These are phyloP conservation scores for Poecilus cupreus DNA, from an alignment of 2,888 invertebrate genomes.

Conservation along the genomic window DNA sequence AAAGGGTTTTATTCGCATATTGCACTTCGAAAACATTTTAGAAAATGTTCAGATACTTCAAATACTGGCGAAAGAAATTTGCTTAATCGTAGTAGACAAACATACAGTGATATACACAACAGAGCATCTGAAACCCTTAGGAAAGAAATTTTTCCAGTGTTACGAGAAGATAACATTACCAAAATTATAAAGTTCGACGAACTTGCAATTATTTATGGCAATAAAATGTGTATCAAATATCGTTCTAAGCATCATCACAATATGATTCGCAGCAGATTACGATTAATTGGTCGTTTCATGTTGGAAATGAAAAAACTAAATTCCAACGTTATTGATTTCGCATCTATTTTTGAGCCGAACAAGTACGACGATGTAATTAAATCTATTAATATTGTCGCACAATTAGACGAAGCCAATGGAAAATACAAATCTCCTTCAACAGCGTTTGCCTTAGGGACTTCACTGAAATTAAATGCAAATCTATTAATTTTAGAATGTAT, in stretches of 20 bases:
- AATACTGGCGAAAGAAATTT: conserved; percentile 60
- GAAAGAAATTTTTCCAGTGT: conserved; percentile 59
- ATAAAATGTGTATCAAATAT: conserved; percentile 56
- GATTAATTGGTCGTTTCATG: conserved; percentile 61
- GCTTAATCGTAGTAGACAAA: conserved; percentile 56
- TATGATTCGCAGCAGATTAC: conserved; percentile 58
- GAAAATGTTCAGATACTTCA: conserved; percentile 58
- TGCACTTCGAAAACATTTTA: conserved; percentile 61
- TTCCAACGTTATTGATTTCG: neutral
- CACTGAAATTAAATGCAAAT: conserved; percentile 5
- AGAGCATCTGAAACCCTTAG: conserved; percentile 52
- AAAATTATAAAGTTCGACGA: conserved; percentile 44
- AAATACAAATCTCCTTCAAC: neutral
- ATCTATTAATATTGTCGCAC: conserved; percentile 2
- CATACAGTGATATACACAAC: conserved; percentile 60
- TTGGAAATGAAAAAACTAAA: conserved; percentile 43
- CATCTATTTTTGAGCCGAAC: neutral
- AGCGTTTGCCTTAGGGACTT: neutral
- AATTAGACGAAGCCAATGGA: neutral
- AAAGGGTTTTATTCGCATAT: conserved; percentile 60
- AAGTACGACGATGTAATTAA: conserved; percentile 4
- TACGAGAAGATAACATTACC: conserved; percentile 61
- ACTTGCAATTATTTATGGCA: conserved; percentile 47
- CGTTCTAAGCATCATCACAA: conserved; percentile 44
- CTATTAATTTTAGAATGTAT: neutral